Base-by-base conservation (phyloP, 2,888 invertebrate species). In the Scaptomyza caliginosa region DNA sequence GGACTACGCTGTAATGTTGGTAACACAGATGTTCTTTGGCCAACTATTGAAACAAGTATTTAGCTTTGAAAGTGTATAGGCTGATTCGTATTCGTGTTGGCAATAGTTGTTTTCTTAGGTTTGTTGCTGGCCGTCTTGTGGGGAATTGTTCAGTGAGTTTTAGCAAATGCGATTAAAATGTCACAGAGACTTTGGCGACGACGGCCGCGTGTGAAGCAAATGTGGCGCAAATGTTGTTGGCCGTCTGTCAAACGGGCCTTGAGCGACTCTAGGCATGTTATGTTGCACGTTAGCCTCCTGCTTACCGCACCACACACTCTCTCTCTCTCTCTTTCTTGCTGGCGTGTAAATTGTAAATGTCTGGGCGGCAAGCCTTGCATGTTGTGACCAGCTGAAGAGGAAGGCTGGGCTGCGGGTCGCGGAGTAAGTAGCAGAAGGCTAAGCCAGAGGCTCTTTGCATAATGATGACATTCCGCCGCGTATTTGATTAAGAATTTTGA, bases 91-190 rank as follows among this genome's bases (percentile, higher is more conserved):
- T 56, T 75, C 0, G 8, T 34, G 34, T 8, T 52, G 50, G 52
- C 49, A 59, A 52, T 52, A 11, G 3, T n/a, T 32, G 40, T 75
- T 72, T 72, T 51, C 74, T 48, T 28, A 7, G 13, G 69, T 62
- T 57, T 34, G 34, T 34, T 34, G 34, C 16, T 34, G 34, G 34
- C 64, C 55, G 51, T 60, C 57, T 64, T 45, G 51, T 39, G 77
- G 70, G 73, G 89, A 89, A 89, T 89, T 90, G 90, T 79, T 90
- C 89, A 90, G 70, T 90, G 89, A 87, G 87, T 89, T 88, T 90
- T 77, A 88, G 90, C 88, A 89, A 89, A 89, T 90, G 89, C 89
- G 89, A 89, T 89, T 89, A 89, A 90, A 89, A 89, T 90, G 90
- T 90, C 90, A 80, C 65, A 52, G 63, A 77, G 88, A 83, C 89